phyloP scores from a whole-genome alignment of 30 jellyfish, hydroid and myxozoan species.

The Cassiopea andromeda region DNA sequence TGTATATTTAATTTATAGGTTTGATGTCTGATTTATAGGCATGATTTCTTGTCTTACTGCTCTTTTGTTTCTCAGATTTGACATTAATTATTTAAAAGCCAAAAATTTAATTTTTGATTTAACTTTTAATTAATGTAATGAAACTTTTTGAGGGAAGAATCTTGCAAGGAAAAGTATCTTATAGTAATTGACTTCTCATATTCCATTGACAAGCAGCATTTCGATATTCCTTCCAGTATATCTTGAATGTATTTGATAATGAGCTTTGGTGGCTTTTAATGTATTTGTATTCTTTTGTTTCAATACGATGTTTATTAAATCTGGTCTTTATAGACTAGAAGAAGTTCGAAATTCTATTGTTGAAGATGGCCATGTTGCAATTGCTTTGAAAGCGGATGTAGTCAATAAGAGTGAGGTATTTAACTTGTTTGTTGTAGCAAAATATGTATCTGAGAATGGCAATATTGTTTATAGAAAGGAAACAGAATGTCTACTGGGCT shows the following conservation, averaged over 20 bases:
- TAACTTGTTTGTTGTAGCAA: not conserved
- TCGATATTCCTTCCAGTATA: not conserved
- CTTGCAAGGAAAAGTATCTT: not conserved
- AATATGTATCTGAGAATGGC: not conserved
- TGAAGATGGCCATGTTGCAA: constrained; percentile 78
- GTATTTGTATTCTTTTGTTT: not conserved
- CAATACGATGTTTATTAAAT: not conserved
- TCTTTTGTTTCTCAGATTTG: too few species aligned
- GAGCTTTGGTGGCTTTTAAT: not conserved
- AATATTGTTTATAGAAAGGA: not conserved
- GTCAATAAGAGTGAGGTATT: constrained; percentile 67
- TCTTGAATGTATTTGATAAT: not conserved
- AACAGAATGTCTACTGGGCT: too few species aligned
- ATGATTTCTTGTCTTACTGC: too few species aligned
- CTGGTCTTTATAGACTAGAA: constrained; percentile 58
- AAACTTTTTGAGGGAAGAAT: not conserved
- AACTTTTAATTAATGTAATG: too few species aligned
- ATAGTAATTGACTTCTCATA: too few species aligned
- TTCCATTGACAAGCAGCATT: too few species aligned
- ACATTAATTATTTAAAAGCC: too few species aligned
- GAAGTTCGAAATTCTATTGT: constrained; percentile 74
- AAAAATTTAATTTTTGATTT: too few species aligned
- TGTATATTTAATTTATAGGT: too few species aligned
- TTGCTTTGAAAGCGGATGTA: constrained; percentile 82
- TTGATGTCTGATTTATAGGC: too few species aligned